phyloP scores from a whole-genome alignment of 2,113 vertebrate species.

The Dunckerocampus dactyliophorus region DNA sequence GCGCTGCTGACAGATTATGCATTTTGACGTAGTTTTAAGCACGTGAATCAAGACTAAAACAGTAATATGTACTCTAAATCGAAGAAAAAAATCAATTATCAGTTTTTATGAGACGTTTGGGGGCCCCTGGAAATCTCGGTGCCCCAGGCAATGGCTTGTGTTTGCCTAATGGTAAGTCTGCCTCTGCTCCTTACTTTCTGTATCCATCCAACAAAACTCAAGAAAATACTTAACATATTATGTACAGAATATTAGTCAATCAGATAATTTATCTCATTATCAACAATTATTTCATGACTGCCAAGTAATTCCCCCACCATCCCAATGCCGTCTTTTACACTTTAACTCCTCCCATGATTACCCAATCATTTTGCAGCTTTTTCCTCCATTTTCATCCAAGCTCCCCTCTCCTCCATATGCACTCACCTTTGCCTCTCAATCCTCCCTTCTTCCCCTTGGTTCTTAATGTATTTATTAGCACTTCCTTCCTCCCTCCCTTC shows the following conservation, averaged over 20 bases:
- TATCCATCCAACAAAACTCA: constrained; percentile 16
- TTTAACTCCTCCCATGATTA: constrained; percentile 8
- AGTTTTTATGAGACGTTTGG: too few relatives aligned
- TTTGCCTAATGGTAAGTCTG: too few relatives aligned
- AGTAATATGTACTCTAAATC: too few relatives aligned
- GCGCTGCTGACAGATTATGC: too few relatives aligned
- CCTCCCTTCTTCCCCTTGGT: constrained; percentile 9
- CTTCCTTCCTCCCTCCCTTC: constrained; percentile 26
- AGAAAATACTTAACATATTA: constrained; percentile 1
- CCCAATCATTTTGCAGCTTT: constrained; percentile 11
- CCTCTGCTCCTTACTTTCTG: constrained; percentile 17
- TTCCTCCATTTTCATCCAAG: not conserved
- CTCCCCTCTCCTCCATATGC: constrained; percentile 4
- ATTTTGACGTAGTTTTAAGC: too few relatives aligned
- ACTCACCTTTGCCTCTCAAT: constrained; percentile 3
- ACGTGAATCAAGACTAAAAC: too few relatives aligned
- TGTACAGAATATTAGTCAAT: not conserved
- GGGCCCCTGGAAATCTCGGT: too few relatives aligned
- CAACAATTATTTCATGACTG: not conserved
- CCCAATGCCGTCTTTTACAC: not conserved
- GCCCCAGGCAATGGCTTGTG: too few relatives aligned
- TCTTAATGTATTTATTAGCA: constrained; percentile 39
- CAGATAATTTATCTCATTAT: not conserved
- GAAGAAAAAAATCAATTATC: too few relatives aligned
- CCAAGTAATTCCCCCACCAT: constrained; percentile 1